phyloP scores from a whole-genome alignment of 2,888 invertebrate species.

The Hymenopus coronatus region DNA sequence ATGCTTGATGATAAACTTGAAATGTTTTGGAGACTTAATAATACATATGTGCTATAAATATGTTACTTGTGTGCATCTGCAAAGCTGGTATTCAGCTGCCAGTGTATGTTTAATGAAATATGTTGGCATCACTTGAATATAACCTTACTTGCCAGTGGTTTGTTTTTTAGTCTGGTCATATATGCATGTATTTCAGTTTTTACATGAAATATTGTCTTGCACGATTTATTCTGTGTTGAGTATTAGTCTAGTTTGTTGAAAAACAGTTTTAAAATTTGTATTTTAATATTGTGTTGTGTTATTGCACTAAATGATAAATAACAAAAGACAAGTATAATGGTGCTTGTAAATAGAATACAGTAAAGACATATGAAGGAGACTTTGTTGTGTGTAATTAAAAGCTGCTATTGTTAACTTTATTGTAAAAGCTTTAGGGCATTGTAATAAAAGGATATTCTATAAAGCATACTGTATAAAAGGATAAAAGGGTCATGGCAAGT shows the following conservation, averaged over 20 bases:
- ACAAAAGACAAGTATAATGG: too few species aligned
- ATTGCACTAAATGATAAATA: neutral
- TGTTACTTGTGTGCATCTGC: neutral
- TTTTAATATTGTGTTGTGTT: neutral
- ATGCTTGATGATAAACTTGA: neutral
- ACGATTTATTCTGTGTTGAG: neutral
- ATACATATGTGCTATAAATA: neutral
- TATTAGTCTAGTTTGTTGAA: neutral
- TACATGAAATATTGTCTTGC: neutral
- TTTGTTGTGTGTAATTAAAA: neutral
- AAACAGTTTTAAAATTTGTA: neutral
- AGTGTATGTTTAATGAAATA: neutral
- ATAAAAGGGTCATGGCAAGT: neutral
- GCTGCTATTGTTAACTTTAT: neutral
- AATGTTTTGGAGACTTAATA: neutral
- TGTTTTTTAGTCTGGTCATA: neutral
- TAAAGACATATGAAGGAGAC: neutral
- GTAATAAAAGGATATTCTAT: neutral
- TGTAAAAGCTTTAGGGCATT: neutral
- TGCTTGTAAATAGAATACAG: too few species aligned
- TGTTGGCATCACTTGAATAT: neutral
- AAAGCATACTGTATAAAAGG: too few species aligned
- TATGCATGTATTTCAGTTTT: neutral
- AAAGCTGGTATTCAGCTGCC: neutral
- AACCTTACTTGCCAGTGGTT: neutral